Percentiles rank a stretch among this genome's conserved stretches.
phyloP scores from a whole-genome alignment of 2,113 vertebrate species.

The Glareola pratincola region DNA sequence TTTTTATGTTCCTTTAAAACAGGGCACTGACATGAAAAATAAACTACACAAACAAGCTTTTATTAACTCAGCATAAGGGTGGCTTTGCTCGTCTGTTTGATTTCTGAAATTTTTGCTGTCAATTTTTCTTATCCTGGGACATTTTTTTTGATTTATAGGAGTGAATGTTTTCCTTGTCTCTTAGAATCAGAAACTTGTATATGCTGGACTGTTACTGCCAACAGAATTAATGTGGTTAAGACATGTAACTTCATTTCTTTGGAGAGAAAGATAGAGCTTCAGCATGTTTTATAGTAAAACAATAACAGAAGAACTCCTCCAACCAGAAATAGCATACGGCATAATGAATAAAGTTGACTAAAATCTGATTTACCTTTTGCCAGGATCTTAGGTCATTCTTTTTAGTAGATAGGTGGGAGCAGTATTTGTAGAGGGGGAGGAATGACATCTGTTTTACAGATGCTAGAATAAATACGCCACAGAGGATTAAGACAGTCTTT shows the following conservation, averaged over 20 bases:
- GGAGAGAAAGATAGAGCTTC: neutral
- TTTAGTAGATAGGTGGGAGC: neutral
- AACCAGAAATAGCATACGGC: neutral
- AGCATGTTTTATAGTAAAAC: neutral
- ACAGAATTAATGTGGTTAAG: neutral
- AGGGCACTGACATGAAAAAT: neutral
- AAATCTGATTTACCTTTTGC: neutral
- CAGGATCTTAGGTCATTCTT: neutral
- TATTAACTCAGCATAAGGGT: neutral
- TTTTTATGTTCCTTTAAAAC: neutral
- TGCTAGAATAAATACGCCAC: conserved; percentile 17
- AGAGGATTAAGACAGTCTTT: conserved; percentile 32
- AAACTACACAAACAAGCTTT: neutral
- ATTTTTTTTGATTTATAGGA: neutral
- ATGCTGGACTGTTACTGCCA: neutral
- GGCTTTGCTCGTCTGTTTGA: neutral
- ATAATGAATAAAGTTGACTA: neutral
- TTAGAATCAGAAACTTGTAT: neutral
- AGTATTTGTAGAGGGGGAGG: neutral
- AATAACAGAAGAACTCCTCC: neutral
- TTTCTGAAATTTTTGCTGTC: neutral
- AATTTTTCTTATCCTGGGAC: neutral
- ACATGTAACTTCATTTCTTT: neutral
- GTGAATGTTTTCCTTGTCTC: neutral
- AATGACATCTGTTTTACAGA: conserved; percentile 22